A percentile compares a stretch with the other conserved stretches of the same genome.
Conservation (phyloP, 92 coral and sea anemone species). For the Actinernus sp. region DNA sequence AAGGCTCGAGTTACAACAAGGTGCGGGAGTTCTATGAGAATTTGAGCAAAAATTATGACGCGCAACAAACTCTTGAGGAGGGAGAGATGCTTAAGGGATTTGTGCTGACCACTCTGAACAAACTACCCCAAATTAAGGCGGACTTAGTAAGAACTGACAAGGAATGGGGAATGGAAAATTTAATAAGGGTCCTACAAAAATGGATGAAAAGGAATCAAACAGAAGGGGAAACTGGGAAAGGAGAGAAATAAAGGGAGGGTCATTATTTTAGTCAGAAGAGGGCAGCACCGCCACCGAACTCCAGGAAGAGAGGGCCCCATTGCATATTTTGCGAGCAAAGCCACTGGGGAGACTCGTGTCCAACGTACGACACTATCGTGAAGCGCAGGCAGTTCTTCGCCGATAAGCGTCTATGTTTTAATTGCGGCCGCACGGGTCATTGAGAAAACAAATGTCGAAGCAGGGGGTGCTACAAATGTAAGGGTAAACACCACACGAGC, state of each 20-base stretch:
- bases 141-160: slow-evolving; percentile 54
- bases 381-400: slow-evolving; percentile 42
- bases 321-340: slow-evolving; percentile 1
- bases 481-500: slow-evolving; percentile 63
- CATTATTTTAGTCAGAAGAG: no score
- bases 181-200: no score
- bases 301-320: no score
- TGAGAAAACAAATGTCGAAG: slow-evolving; percentile 37
- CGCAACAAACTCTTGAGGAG: slow-evolving; percentile 50
- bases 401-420: slow-evolving; percentile 57
- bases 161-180: slow-evolving; percentile 42
- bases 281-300: no score
- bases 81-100: slow-evolving; percentile 20
- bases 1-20: slow-evolving; percentile 19
- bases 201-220: no score
- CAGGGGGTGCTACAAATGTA: slow-evolving; percentile 59
- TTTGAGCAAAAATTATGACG: slow-evolving; percentile 52
- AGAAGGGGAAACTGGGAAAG: slow-evolving; percentile 3
- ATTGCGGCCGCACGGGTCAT: slow-evolving; percentile 57
- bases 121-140: slow-evolving; percentile 51
- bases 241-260: slow-evolving; percentile 29
- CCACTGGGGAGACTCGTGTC: slow-evolving; percentile 34
- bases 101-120: slow-evolving; percentile 52
- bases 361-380: slow-evolving; percentile 14
- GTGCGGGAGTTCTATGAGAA: slow-evolving; percentile 61